Evolutionary conservation across 2,888 invertebrate genomes (phyloP), one percentile per base, ranked within the genome.

Genomic region (Imbricaverruca yamaguchii): DNA sequence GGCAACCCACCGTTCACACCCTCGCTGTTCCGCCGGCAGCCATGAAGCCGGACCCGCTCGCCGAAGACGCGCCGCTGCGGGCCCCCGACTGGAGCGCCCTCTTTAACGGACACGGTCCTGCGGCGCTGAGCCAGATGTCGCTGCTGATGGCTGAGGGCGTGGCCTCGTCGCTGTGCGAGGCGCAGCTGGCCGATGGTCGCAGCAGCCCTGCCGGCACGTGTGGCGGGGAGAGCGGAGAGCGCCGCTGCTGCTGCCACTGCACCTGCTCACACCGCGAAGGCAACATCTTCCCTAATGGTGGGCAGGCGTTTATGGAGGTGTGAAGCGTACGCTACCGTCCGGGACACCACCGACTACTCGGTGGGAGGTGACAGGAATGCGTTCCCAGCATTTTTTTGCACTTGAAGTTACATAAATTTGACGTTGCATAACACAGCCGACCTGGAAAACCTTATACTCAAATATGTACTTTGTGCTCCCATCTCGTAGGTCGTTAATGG

Each of bases 111-210:
- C 57, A 79, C 57, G 56, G 56, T 13, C 15, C 23, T 23, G 23
- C 56, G 23, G 57, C 79, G 56, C 79, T 59, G 55, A 79, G 79
- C 57, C 59, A 56, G 74, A 74, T 74, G 79, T 79, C 79, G 56
- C 79, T 57, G 79, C 56, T 79, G 57, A 79, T 79, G 79, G 57
- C 57, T 13, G 79, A 79, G 23, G 79, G 79, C 25, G 57, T 59
- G 23, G 57, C 59, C 0, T 79, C 79, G 12, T 79, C 79, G 13
- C 57, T 79, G 23, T 79, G 79, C 13, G 79, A 79, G 57, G 79
- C 79, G 6, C 79, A 79, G 79, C 59, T 79, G 57, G 79, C 57
- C 11, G 56, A 56, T 0, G 57, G 25, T 13, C 13, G 79, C 79
- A 10, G 1, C 59, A 59, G 57, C 23, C 57, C 79, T 6, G 13